phyloP scores from a whole-genome alignment of 2,888 invertebrate genomes.

The Sphecodes monilicornis region DNA sequence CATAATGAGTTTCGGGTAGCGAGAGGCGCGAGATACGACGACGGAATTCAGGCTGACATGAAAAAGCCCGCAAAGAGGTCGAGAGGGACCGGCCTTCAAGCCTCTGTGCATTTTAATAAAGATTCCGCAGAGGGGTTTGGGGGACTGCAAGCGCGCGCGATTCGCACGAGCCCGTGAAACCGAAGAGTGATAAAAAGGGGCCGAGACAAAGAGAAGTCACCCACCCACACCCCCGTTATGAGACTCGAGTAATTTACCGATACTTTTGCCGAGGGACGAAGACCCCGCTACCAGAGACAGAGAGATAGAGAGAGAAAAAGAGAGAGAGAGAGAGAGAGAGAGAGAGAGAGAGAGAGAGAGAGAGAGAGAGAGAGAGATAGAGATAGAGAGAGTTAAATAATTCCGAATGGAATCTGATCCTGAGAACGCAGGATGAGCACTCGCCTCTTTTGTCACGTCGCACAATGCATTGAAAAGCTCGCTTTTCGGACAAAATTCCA shows the following conservation, averaged over 20 bases:
- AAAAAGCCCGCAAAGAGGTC: slow-evolving; percentile 36
- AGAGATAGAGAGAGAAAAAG: no score
- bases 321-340: no score
- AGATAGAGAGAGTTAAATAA: slow-evolving; percentile 25
- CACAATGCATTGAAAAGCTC: no score
- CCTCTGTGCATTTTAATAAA: slow-evolving; percentile 68
- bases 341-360: no score
- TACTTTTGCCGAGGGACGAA: background rate
- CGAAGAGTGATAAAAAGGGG: slow-evolving; percentile 64
- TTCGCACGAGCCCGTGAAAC: slow-evolving; percentile 62
- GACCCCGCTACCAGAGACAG: slow-evolving; percentile 1
- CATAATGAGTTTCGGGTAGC: slow-evolving; percentile 52
- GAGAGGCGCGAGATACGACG: slow-evolving; percentile 15
- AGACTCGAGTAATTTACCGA: slow-evolving; percentile 54
- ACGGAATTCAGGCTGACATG: slow-evolving; percentile 53
- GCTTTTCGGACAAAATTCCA: no score
- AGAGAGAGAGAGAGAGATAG: background rate
- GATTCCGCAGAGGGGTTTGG: slow-evolving; percentile 41
- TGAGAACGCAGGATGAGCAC: slow-evolving; percentile 30
- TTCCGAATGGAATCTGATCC: slow-evolving; percentile 43
- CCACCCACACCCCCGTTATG: slow-evolving; percentile 50
- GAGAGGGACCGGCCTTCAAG: slow-evolving; percentile 40
- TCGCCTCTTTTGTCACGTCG: slow-evolving; percentile 24
- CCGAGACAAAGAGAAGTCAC: slow-evolving; percentile 57
- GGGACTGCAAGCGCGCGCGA: slow-evolving; percentile 16